Evolutionary conservation across 2,888 invertebrate species (phyloP).

Genomic region (Hyposoter didymator): DNA sequence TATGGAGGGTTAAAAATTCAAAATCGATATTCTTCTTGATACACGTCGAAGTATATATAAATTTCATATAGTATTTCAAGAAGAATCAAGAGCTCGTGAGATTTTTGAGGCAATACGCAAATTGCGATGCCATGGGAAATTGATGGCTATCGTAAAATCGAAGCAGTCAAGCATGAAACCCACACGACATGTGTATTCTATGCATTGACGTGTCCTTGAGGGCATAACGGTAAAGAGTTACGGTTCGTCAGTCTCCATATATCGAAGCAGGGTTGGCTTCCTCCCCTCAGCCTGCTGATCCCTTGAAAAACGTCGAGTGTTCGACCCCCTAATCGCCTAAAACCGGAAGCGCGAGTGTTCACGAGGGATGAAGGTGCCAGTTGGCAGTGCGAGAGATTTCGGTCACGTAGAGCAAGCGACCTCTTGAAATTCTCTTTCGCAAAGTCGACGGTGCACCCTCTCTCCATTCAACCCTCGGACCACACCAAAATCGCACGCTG

Average conservation of each 20-base stretch:
- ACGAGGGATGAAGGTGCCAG: slow-evolving; percentile 35
- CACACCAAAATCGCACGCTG: slow-evolving; percentile 36
- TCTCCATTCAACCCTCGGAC: background rate
- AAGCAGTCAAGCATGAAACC: slow-evolving; percentile 63
- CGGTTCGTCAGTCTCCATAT: slow-evolving; percentile 70
- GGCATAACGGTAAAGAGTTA: slow-evolving; percentile 73
- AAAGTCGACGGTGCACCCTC: slow-evolving; percentile 26
- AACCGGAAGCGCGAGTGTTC: slow-evolving; percentile 59
- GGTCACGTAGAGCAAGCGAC: slow-evolving; percentile 72
- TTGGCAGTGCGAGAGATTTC: slow-evolving; percentile 70
- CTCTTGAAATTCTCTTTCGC: slow-evolving; percentile 39
- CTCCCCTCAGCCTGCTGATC: slow-evolving; percentile 25
- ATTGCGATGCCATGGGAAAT: slow-evolving; percentile 37
- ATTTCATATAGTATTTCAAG: background rate
- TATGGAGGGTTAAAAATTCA: too few species aligned
- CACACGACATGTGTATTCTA: slow-evolving; percentile 68
- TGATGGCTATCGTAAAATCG: slow-evolving; percentile 62
- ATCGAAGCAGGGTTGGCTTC: slow-evolving; percentile 64
- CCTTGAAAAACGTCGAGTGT: slow-evolving; percentile 47
- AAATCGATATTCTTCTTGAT: too few species aligned
- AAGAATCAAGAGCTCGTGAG: slow-evolving; percentile 47
- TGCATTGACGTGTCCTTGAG: slow-evolving; percentile 51
- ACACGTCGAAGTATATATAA: too few species aligned
- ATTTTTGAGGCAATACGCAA: slow-evolving; percentile 19
- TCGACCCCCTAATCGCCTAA: slow-evolving; percentile 27